Conservation (phyloP, 1,140 invertebrate species). For the Lucilia sericata region DNA sequence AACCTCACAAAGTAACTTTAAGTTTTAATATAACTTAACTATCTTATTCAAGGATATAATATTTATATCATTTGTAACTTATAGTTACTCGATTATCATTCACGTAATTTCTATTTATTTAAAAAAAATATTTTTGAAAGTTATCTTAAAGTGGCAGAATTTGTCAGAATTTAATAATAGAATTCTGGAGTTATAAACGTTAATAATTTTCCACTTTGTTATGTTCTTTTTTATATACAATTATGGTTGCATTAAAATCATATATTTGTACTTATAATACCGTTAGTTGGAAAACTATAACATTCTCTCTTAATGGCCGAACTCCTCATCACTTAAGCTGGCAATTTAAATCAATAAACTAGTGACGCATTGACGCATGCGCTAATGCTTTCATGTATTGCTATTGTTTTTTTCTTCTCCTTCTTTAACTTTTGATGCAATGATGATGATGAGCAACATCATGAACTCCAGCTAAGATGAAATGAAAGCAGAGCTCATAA, state of each 20-base stretch:
- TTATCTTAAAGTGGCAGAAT: too few relatives aligned
- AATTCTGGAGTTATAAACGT: too few relatives aligned
- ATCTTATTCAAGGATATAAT: too few relatives aligned
- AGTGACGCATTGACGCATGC: constrained; percentile 17
- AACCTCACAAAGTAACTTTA: too few relatives aligned
- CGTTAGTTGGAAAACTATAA: neutral
- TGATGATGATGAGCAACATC: neutral
- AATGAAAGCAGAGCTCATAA: neutral
- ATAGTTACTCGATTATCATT: too few relatives aligned
- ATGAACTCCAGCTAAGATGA: neutral
- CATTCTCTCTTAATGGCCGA: neutral
- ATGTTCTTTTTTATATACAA: neutral
- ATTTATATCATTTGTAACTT: too few relatives aligned
- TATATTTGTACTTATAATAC: neutral
- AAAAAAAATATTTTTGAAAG: too few relatives aligned
- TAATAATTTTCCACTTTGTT: neutral
- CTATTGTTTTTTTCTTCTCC: neutral
- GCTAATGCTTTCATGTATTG: neutral
- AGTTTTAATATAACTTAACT: too few relatives aligned
- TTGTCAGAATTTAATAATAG: too few relatives aligned
- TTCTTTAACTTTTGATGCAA: neutral
- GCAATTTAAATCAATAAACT: constrained; percentile 29
- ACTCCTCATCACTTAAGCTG: neutral
- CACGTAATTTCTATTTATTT: too few relatives aligned
- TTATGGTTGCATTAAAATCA: neutral